Base-by-base conservation (phyloP, 1,140 invertebrate species). In the Drosophila suzukii region DNA sequence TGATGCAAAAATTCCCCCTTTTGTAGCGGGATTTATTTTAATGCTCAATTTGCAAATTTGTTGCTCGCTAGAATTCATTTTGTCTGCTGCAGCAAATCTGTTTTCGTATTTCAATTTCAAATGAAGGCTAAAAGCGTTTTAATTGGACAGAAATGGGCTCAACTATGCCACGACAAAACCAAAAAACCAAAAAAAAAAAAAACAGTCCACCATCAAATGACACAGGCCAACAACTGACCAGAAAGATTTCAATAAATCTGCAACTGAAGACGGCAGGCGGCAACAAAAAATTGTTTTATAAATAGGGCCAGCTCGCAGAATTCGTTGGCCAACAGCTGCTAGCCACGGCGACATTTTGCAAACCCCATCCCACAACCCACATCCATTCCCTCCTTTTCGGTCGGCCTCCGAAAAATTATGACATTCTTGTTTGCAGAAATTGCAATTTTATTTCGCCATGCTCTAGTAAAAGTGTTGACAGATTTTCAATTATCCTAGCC, bases 401-500 rank as follows among this genome's bases (percentile, higher is more conserved):
- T 2, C 7, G n/a, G 55, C 34, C 30, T 50, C 36, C 44, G 62
- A 27, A 53, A 70, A 86, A 86, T 86, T 86, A 86, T 86, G 84
- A 77, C 83, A 86, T 88, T 88, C 65, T 81, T 62, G 58, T 77
- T 83, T 82, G 75, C 72, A 73, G 63, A 72, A 72, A 72, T 72
- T 81, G 70, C 81, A 83, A 68, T 76, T 76, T 89, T 84, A 75
- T 88, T 88, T 84, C 38, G 62, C 55, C 44, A 89, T 66, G 84
- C 84, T 89, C 85, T 89, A 84, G 82, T 89, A 84, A 89, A 81
- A 75, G 81, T 89, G 84, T 76, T 89, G 84, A 89, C 84, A 89
- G 84, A 84, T 78, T 81, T 89, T 89, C 84, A 89, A 89, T 89
- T 89, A 89, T 68, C 83, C 75, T 66, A 81, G 56, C 55, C 57